phyloP scores from a whole-genome alignment of 2,113 vertebrate species.

The Orthonyx spaldingii region DNA sequence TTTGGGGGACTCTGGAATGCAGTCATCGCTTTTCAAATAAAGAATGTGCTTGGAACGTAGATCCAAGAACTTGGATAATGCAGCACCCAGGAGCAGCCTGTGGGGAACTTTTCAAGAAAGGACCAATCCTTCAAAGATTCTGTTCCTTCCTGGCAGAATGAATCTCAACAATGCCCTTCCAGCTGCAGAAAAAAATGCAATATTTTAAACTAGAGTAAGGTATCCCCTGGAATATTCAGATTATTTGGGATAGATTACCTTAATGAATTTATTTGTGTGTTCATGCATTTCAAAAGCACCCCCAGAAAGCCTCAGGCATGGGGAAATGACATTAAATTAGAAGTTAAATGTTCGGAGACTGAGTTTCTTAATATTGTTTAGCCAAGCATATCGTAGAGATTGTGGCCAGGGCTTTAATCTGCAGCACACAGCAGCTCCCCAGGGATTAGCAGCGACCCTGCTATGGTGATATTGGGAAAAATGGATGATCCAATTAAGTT shows the following conservation, averaged over 20 bases:
- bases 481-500: constrained; percentile 67
- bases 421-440: not conserved
- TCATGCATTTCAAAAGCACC: not conserved
- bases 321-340: not conserved
- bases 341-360: not conserved
- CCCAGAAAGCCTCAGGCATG: not conserved
- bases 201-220: not conserved
- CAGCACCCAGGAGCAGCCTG: not conserved
- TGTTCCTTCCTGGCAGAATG: not conserved
- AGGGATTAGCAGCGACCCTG: constrained; percentile 44
- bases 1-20: not conserved
- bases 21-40: not conserved
- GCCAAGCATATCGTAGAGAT: constrained; percentile 7
- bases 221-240: not conserved
- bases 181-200: not conserved
- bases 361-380: constrained; percentile 24
- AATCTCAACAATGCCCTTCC: not conserved
- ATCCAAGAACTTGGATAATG: not conserved
- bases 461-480: constrained; percentile 55
- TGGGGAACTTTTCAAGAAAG: not conserved
- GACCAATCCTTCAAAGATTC: not conserved
- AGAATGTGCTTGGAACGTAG: not conserved
- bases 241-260: constrained; percentile 10
- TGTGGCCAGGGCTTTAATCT: constrained; percentile 55
- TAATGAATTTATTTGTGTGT: not conserved